These are phyloP conservation scores for Platycheirus albimanus DNA, from an alignment of 2,888 invertebrate species.

Conservation along the genomic window DNA sequence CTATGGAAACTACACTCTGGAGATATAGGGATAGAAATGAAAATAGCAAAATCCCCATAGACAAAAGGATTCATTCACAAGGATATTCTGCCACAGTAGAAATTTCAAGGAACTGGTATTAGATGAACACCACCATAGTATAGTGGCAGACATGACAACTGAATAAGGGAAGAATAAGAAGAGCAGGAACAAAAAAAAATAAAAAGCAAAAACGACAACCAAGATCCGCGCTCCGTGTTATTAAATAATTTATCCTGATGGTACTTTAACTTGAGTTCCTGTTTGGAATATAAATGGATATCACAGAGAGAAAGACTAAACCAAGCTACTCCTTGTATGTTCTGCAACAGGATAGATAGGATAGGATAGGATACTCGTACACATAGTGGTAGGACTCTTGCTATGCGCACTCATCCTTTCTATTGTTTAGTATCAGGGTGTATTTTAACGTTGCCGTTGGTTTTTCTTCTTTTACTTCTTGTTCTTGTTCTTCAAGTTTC, in stretches of 20 bases:
- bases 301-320: slow-evolving; percentile 42
- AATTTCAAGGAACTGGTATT: slow-evolving; percentile 29
- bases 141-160: slow-evolving; percentile 28
- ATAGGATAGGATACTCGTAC: too few relatives aligned
- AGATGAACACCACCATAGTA: slow-evolving; percentile 30
- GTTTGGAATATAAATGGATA: slow-evolving; percentile 74
- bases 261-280: slow-evolving; percentile 74
- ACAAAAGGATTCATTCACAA: slow-evolving; percentile 65
- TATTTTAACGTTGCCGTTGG: slow-evolving; percentile 21
- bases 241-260: slow-evolving; percentile 75
- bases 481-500: slow-evolving; percentile 23
- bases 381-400: background rate
- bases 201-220: slow-evolving; percentile 49
- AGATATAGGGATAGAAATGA: slow-evolving; percentile 17
- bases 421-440: slow-evolving; percentile 42
- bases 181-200: slow-evolving; percentile 9
- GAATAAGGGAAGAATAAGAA: slow-evolving; percentile 11
- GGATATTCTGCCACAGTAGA: slow-evolving; percentile 34
- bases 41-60: slow-evolving; percentile 46
- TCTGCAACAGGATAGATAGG: slow-evolving; percentile 17
- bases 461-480: slow-evolving; percentile 1
- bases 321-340: background rate
- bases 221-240: slow-evolving; percentile 72
- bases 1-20: slow-evolving; percentile 24
- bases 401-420: slow-evolving; percentile 33